Evolutionary conservation across 2,797 vertebrate species (phyloP).

Genomic region (Anguilla obscura): DNA sequence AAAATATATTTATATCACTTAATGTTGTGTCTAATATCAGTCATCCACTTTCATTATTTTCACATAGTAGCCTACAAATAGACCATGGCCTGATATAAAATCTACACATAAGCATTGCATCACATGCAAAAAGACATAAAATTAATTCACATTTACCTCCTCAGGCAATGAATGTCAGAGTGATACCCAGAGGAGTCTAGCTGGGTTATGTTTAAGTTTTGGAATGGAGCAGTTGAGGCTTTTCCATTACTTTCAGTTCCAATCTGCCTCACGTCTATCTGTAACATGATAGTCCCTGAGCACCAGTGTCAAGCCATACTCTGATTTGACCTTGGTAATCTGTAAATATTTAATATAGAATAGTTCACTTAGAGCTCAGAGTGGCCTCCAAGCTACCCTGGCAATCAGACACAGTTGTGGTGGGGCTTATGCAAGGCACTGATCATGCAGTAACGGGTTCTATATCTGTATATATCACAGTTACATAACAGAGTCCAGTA

Average conservation of each 20-base stretch:
- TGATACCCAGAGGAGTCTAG: background rate
- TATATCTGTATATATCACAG: background rate
- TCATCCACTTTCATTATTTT: background rate
- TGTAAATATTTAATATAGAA: constrained; percentile 22
- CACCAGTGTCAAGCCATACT: background rate
- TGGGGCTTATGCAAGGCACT: background rate
- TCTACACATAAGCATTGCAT: background rate
- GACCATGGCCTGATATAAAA: background rate
- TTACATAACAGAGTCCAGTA: background rate
- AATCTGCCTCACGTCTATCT: background rate
- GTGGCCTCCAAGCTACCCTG: background rate
- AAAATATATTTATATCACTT: background rate
- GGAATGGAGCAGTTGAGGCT: background rate
- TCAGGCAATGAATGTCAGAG: background rate
- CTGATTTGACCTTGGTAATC: constrained; percentile 16
- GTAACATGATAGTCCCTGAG: constrained; percentile 6
- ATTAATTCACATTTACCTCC: background rate
- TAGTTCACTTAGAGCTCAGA: background rate
- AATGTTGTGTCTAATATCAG: background rate
- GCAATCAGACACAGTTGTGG: background rate
- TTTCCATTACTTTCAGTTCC: background rate
- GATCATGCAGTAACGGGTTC: background rate
- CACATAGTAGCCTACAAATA: background rate
- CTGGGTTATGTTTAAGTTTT: background rate
- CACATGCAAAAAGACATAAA: background rate